Evolutionary conservation across 1,140 invertebrate genomes (phyloP).

Genomic region (Ladona fulva): DNA sequence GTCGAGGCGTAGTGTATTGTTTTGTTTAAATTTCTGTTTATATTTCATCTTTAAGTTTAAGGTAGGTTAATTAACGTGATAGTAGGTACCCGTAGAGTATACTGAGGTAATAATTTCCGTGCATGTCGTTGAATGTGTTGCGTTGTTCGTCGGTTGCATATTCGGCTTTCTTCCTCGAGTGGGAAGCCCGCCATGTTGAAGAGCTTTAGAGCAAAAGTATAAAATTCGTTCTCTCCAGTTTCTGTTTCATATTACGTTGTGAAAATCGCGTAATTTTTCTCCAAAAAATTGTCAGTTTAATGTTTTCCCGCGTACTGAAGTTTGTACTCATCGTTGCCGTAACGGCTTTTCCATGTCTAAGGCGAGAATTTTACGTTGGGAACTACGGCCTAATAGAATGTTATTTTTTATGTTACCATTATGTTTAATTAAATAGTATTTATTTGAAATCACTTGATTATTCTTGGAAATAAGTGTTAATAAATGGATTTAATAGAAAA

Average conservation of each 20-base stretch:
- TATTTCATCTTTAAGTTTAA: conserved; percentile 32
- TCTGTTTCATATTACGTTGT: background rate
- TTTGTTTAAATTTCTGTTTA: conserved; percentile 29
- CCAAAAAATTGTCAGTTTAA: background rate
- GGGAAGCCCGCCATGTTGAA: conserved; percentile 43
- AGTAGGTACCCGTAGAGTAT: conserved; percentile 17
- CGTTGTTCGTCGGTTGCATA: conserved; percentile 30
- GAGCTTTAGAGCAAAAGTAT: conserved; percentile 11
- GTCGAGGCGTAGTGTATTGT: conserved; percentile 38
- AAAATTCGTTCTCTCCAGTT: background rate
- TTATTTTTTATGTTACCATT: background rate
- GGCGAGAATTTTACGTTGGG: background rate
- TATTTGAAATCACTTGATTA: background rate
- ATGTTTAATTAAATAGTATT: background rate
- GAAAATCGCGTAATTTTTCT: background rate
- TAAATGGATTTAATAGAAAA: background rate
- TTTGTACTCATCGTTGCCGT: background rate
- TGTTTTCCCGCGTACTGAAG: conserved; percentile 1
- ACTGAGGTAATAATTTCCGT: conserved; percentile 26
- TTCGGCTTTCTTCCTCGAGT: conserved; percentile 40
- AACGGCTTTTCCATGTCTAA: background rate
- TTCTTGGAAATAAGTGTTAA: background rate
- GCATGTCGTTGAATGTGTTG: conserved; percentile 22
- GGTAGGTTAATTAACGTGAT: conserved; percentile 32
- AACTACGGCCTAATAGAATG: background rate